Evolutionary conservation across 2,113 vertebrate genomes (phyloP).

Genomic region (Tauraco erythrolophus): DNA sequence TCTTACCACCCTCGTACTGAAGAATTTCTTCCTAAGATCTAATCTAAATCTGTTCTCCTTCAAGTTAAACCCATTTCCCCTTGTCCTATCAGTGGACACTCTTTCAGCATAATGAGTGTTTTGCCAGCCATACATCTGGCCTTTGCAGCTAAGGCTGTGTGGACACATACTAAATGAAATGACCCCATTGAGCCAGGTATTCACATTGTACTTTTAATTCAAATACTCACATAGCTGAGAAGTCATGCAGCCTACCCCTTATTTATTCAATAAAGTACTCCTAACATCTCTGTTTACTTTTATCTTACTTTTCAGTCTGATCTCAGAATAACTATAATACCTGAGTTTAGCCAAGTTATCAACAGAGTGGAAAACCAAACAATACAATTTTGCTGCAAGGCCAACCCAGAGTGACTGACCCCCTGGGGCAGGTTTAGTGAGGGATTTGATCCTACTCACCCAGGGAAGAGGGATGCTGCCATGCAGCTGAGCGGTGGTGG

Average conservation of each 20-base stretch:
- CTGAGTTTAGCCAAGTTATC: background rate
- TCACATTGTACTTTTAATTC: background rate
- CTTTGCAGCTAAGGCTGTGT: background rate
- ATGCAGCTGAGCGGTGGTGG: fast-evolving
- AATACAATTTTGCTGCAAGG: background rate
- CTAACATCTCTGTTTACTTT: background rate
- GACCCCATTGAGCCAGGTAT: background rate
- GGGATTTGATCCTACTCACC: background rate
- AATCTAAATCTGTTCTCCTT: no score
- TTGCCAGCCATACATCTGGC: background rate
- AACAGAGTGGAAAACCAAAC: background rate
- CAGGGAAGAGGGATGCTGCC: background rate
- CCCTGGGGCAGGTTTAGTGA: background rate
- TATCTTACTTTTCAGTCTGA: background rate
- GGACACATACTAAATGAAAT: background rate
- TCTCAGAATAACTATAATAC: background rate
- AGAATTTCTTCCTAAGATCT: no score
- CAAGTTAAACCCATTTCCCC: no score
- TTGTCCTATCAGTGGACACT: no score
- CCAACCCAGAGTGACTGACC: background rate
- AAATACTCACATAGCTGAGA: background rate
- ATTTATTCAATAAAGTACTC: background rate
- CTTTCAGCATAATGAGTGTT: background rate
- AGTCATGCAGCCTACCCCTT: background rate
- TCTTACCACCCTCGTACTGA: no score